Conservation (phyloP, 2,797 vertebrate species). For the Ptychobarbus kaznakovi region DNA sequence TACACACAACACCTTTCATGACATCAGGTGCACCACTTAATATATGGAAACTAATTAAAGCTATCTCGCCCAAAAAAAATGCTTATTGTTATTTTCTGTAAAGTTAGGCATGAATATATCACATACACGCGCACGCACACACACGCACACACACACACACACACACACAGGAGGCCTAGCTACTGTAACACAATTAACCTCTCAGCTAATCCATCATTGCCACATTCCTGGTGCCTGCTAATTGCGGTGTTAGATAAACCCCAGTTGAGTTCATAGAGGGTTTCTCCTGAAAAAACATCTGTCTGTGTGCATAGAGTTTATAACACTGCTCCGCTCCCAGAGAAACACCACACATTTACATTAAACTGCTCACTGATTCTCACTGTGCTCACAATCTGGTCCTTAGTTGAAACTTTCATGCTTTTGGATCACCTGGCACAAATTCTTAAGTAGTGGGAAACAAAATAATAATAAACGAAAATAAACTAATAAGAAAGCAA, state of each 20-base stretch:
- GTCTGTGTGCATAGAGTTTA: conserved; percentile 52
- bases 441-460: neutral
- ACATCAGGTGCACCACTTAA: conserved; percentile 3
- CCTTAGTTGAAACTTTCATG: neutral
- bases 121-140: no score
- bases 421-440: conserved; percentile 5
- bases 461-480: neutral
- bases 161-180: conserved; percentile 53
- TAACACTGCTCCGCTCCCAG: conserved; percentile 12
- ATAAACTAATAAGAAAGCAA: neutral
- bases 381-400: neutral
- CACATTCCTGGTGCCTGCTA: conserved; percentile 40
- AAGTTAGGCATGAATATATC: neutral
- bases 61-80: neutral
- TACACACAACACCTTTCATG: conserved; percentile 13
- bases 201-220: conserved; percentile 60
- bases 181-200: conserved; percentile 59
- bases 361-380: neutral
- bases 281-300: conserved; percentile 59
- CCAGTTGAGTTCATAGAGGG: conserved; percentile 50
- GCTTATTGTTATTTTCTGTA: neutral
- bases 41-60: neutral
- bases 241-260: conserved; percentile 56
- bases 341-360: neutral
- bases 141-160: neutral